These are phyloP conservation scores for Akabosia matsudoensis DNA, from an alignment of 1,140 invertebrate species.

Conservation along the genomic window DNA sequence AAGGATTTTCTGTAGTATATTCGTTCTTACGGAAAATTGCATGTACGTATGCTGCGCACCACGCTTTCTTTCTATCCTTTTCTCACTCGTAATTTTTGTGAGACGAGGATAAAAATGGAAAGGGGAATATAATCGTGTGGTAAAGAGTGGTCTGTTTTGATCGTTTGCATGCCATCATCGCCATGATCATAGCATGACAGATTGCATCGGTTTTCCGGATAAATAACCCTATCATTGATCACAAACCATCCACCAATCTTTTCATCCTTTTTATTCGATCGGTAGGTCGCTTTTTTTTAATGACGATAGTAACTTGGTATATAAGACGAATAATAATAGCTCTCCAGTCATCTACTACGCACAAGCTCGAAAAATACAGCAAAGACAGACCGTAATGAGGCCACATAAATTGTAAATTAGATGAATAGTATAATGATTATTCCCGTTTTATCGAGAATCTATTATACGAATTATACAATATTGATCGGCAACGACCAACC, in stretches of 20 bases:
- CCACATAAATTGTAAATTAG: no score
- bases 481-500: no score
- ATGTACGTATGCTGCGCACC: neutral
- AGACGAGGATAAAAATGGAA: neutral
- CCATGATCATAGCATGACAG: conserved; percentile 16
- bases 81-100: neutral
- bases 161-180: conserved; percentile 9
- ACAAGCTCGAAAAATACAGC: no score
- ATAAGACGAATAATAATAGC: no score
- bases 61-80: neutral
- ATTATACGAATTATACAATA: no score
- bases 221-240: conserved; percentile 19
- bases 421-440: no score
- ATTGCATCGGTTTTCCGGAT: conserved; percentile 18
- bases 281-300: neutral
- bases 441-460: no score
- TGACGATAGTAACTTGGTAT: no score
- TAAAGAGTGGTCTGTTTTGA: neutral
- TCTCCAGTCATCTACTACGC: no score
- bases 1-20: neutral
- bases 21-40: neutral
- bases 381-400: no score
- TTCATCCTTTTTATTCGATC: neutral
- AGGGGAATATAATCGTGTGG: neutral
- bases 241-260: neutral